Percentiles rank a stretch among this genome's conserved stretches.
Evolutionary conservation across 1,140 invertebrate species (phyloP).

Genomic region (Brachionus rubens): DNA sequence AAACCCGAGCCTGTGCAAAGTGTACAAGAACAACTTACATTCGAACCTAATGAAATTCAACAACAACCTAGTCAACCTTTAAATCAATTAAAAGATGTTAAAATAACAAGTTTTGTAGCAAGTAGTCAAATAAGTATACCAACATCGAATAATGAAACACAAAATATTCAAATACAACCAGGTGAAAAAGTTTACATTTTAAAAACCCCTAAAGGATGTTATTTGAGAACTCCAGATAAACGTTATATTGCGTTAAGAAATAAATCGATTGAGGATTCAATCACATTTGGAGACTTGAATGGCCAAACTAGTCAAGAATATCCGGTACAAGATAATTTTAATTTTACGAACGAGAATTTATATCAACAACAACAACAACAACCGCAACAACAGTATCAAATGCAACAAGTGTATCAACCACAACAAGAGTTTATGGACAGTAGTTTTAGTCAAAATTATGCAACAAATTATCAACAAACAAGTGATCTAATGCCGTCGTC

Average conservation of each 20-base stretch:
- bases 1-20: background rate
- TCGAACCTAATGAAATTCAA: background rate
- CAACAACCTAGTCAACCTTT: background rate
- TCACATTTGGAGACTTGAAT: background rate
- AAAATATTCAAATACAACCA: conserved; percentile 69
- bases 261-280: conserved; percentile 17
- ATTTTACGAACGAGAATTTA: background rate
- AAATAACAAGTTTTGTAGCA: conserved; percentile 36
- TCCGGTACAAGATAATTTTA: background rate
- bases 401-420: no score
- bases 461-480: no score
- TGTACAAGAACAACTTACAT: background rate
- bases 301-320: background rate
- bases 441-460: no score
- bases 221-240: conserved; percentile 80
- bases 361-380: background rate
- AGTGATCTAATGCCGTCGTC: background rate
- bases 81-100: conserved; percentile 30
- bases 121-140: conserved; percentile 33
- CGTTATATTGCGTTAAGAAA: conserved; percentile 29
- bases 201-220: conserved; percentile 88
- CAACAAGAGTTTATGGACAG: no score
- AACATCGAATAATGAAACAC: background rate
- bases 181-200: conserved; percentile 88
- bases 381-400: no score